Evolutionary conservation across 2,113 vertebrate species (phyloP).

Genomic region (Pangasianodon gigas): DNA sequence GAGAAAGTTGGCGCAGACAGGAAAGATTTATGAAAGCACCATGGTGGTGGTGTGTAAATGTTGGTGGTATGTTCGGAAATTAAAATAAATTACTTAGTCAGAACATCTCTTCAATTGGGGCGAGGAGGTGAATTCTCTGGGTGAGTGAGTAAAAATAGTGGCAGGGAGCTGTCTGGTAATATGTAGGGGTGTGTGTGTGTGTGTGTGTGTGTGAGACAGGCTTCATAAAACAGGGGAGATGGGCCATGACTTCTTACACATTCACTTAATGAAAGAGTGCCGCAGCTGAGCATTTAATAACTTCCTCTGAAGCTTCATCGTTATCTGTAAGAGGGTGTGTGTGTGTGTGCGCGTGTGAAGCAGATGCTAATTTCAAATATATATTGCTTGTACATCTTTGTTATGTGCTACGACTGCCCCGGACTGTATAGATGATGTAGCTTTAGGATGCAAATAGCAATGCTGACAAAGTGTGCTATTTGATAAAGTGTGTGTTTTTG

Average conservation of each 20-base stretch:
- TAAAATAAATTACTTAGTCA: conserved; percentile 68
- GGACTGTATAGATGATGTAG: neutral
- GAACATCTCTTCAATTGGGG: conserved; percentile 66
- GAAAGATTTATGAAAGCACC: conserved; percentile 59
- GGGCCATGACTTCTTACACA: conserved; percentile 48
- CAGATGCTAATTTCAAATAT: conserved; percentile 13
- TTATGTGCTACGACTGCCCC: neutral
- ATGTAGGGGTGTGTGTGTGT: conserved; percentile 37
- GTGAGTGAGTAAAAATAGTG: conserved; percentile 56
- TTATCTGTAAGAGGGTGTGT: neutral
- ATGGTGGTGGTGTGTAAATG: conserved; percentile 8
- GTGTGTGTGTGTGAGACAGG: conserved; percentile 20
- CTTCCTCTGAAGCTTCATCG: conserved; percentile 42
- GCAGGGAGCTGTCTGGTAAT: conserved; percentile 26
- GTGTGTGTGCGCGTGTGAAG: neutral
- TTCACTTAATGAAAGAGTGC: conserved; percentile 54
- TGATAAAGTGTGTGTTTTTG: neutral
- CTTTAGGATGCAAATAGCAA: neutral
- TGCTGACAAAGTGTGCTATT: neutral
- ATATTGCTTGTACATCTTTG: neutral
- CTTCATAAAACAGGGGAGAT: conserved; percentile 48
- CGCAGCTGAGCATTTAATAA: conserved; percentile 62
- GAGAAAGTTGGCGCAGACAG: neutral
- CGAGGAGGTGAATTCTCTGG: conserved; percentile 59
- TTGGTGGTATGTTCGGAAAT: conserved; percentile 62